Percentiles rank a stretch among this genome's conserved stretches.
Conservation (phyloP, 1,140 invertebrate species). For the Meteorus sp. region DNA sequence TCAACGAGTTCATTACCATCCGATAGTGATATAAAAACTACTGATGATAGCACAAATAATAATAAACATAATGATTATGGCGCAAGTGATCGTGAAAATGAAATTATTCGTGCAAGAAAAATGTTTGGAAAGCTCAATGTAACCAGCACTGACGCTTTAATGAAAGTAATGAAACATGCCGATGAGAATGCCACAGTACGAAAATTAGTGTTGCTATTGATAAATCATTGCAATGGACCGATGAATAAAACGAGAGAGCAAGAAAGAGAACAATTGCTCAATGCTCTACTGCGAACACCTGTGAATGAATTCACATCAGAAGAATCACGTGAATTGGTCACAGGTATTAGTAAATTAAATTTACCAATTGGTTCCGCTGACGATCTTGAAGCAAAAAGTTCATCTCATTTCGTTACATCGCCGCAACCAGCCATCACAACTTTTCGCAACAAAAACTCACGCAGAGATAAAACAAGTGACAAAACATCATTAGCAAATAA, state of each 20-base stretch:
- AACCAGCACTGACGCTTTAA: slow-evolving; percentile 71
- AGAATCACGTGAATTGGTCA: slow-evolving; percentile 46
- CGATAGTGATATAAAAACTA: neutral
- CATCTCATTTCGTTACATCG: slow-evolving; percentile 23
- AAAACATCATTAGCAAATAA: slow-evolving; percentile 20
- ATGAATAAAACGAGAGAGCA: slow-evolving; percentile 66
- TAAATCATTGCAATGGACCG: slow-evolving; percentile 72
- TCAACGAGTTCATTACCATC: slow-evolving; percentile 35
- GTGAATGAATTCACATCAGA: slow-evolving; percentile 52
- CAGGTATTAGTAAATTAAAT: slow-evolving; percentile 46
- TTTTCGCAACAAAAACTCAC: slow-evolving; percentile 45
- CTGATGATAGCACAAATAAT: neutral
- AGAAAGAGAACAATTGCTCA: slow-evolving; percentile 67
- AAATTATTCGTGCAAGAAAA: slow-evolving; percentile 66
- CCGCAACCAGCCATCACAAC: slow-evolving; percentile 44
- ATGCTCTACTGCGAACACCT: slow-evolving; percentile 67
- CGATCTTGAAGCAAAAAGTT: slow-evolving; percentile 3
- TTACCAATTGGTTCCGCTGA: slow-evolving; percentile 37
- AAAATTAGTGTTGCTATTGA: slow-evolving; percentile 72
- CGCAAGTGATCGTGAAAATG: slow-evolving; percentile 57
- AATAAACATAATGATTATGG: slow-evolving; percentile 17
- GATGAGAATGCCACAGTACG: slow-evolving; percentile 74
- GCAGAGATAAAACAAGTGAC: slow-evolving; percentile 41
- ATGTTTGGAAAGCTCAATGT: slow-evolving; percentile 76
- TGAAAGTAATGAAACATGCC: slow-evolving; percentile 79